These are phyloP conservation scores for Dicerorhinus sumatrensis DNA, from an alignment of 2,113 vertebrate genomes.

Conservation along the genomic window DNA sequence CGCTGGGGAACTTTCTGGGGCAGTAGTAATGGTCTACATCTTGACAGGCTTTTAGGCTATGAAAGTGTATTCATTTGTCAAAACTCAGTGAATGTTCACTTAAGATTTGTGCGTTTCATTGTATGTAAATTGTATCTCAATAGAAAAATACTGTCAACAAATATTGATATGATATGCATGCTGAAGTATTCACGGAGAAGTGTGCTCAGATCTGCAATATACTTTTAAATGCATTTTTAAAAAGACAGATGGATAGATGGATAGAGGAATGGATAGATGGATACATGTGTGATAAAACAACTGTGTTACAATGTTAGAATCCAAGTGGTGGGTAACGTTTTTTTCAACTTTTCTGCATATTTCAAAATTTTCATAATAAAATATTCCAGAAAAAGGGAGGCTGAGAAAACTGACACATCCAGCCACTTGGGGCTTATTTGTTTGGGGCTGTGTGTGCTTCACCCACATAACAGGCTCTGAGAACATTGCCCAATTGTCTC, in stretches of 20 bases:
- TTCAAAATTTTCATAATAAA: slow-evolving; percentile 44
- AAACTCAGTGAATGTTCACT: background rate
- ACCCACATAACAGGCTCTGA: background rate
- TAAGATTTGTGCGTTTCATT: background rate
- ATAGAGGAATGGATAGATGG: background rate
- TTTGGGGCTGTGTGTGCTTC: background rate
- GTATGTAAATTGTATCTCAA: background rate
- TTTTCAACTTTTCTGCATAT: background rate
- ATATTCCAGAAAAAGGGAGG: background rate
- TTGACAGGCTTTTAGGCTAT: background rate
- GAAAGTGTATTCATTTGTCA: background rate
- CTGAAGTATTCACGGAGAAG: background rate
- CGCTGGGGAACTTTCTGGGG: background rate
- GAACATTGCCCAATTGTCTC: background rate
- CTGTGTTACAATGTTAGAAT: slow-evolving; percentile 17
- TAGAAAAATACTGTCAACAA: background rate
- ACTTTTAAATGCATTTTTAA: background rate
- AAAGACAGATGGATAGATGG: background rate
- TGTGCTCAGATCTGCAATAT: background rate
- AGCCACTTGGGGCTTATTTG: background rate
- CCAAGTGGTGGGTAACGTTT: background rate
- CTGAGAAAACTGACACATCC: background rate
- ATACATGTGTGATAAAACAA: background rate
- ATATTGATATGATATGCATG: background rate
- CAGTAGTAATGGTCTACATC: background rate